Conservation (phyloP, 2,888 invertebrate species). For the Leucozona laternaria region DNA sequence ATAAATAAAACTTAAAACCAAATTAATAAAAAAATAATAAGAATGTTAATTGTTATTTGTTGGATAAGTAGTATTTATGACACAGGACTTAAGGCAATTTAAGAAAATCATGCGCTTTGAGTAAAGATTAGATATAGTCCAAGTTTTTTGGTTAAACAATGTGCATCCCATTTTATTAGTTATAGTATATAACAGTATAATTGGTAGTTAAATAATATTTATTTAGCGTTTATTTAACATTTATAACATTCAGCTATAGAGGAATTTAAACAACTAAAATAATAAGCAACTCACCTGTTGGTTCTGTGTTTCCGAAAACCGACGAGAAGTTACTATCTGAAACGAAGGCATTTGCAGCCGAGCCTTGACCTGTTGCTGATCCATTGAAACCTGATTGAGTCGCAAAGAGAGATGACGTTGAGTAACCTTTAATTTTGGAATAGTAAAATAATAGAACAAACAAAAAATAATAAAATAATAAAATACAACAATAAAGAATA, state of each 20-base stretch:
- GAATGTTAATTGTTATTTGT: conserved; percentile 58
- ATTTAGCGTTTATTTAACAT: conserved; percentile 68
- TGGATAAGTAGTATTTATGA: conserved; percentile 42
- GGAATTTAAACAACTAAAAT: conserved; percentile 34
- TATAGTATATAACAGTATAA: conserved; percentile 24
- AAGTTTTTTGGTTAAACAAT: conserved; percentile 20
- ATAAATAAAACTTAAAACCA: conserved; percentile 21
- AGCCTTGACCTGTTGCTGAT: conserved; percentile 81
- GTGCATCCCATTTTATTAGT: conserved; percentile 58
- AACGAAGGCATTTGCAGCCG: conserved; percentile 88
- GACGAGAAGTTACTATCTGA: conserved; percentile 94
- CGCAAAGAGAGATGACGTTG: conserved; percentile 65
- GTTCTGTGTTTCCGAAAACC: conserved; percentile 92
- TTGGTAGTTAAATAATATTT: conserved; percentile 26
- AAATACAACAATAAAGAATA: conserved; percentile 32
- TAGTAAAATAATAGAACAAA: conserved; percentile 27
- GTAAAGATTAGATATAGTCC: conserved; percentile 17
- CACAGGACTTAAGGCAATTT: conserved; percentile 54
- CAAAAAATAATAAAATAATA: conserved; percentile 46
- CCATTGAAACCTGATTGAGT: conserved; percentile 84
- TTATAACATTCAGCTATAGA: conserved; percentile 71
- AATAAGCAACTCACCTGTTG: conserved; percentile 86
- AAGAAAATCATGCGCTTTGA: conserved; percentile 55
- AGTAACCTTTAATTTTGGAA: conserved; percentile 53
- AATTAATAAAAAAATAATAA: conserved; percentile 29